Conservation (phyloP, 2,888 invertebrate species). For the Malacosoma neustria region DNA sequence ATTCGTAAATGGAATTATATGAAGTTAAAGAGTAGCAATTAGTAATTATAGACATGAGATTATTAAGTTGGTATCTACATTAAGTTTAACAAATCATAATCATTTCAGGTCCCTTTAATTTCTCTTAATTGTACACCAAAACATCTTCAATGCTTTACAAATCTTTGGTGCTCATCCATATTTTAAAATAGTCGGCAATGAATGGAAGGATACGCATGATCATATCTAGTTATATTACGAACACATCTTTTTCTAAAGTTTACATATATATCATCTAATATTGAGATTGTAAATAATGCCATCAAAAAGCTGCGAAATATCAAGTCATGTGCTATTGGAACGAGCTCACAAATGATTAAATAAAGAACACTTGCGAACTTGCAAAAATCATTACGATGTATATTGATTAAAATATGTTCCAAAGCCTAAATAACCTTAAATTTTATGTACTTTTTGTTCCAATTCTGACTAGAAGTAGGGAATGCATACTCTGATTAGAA, state of each 20-base stretch:
- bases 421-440: slow-evolving; percentile 8
- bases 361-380: slow-evolving; percentile 9
- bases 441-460: slow-evolving; percentile 47
- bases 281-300: slow-evolving; percentile 63
- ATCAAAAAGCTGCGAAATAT: slow-evolving; percentile 67
- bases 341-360: slow-evolving; percentile 17
- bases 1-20: slow-evolving; percentile 14
- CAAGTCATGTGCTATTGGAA: slow-evolving; percentile 49
- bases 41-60: slow-evolving; percentile 65
- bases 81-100: slow-evolving; percentile 63
- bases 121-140: slow-evolving; percentile 72
- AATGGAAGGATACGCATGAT: slow-evolving; percentile 49
- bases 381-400: too few species aligned
- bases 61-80: slow-evolving; percentile 69
- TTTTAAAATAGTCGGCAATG: slow-evolving; percentile 59
- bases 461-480: slow-evolving; percentile 67
- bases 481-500: slow-evolving; percentile 26
- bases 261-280: slow-evolving; percentile 57
- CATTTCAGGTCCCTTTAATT: slow-evolving; percentile 73
- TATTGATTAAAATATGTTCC: slow-evolving; percentile 3
- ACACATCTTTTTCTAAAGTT: slow-evolving; percentile 59
- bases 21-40: slow-evolving; percentile 41
- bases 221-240: slow-evolving; percentile 49
- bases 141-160: slow-evolving; percentile 60
- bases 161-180: slow-evolving; percentile 73